Percentiles rank a stretch among this genome's conserved stretches.
Evolutionary conservation across 2,113 vertebrate species (phyloP).

Genomic region (Pimephales promelas): DNA sequence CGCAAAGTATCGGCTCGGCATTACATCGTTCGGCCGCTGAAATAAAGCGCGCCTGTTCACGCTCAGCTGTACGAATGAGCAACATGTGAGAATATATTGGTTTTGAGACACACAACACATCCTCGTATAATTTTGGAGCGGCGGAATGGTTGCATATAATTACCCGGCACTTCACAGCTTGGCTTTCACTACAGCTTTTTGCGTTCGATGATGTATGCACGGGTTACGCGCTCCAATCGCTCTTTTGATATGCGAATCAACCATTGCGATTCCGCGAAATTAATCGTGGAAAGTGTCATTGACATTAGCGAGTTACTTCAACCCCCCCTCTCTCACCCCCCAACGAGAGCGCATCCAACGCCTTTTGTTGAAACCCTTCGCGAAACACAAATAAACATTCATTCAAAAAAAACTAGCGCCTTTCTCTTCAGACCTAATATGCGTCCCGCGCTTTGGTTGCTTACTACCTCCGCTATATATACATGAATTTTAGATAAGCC

Average conservation of each 20-base stretch:
- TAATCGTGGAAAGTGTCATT: conserved; percentile 25
- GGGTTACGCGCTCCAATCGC: not conserved
- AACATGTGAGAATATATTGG: conserved; percentile 55
- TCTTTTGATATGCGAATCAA: not conserved
- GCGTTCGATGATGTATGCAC: conserved; percentile 27
- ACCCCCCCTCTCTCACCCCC: too few relatives aligned
- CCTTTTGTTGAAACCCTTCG: conserved; percentile 25
- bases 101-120: conserved; percentile 37
- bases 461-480: conserved; percentile 53
- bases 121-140: conserved; percentile 31
- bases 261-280: not conserved
- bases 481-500: conserved; percentile 53
- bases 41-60: conserved; percentile 30
- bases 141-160: conserved; percentile 24
- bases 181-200: conserved; percentile 40
- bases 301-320: conserved; percentile 4
- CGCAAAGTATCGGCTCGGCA: conserved; percentile 71
- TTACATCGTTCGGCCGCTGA: conserved; percentile 45
- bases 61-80: conserved; percentile 35
- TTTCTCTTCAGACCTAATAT: conserved; percentile 51
- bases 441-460: conserved; percentile 52
- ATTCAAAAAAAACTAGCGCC: conserved; percentile 36
- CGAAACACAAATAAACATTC: conserved; percentile 21
- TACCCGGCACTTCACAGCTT: conserved; percentile 47
- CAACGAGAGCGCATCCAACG: not conserved